phyloP scores from a whole-genome alignment of 2,113 vertebrate genomes.

The Crotalus helleri region DNA sequence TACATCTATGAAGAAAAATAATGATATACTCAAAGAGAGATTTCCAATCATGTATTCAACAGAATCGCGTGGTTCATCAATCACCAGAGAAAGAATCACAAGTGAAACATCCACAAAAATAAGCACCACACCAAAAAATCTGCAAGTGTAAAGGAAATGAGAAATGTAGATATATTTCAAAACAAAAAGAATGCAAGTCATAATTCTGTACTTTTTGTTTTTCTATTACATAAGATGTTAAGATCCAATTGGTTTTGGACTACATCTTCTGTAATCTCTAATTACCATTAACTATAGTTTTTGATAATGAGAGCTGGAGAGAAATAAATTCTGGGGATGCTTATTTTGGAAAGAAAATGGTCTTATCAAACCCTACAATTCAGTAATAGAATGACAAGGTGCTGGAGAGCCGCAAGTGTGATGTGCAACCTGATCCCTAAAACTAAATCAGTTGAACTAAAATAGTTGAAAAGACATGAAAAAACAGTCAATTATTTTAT shows the following conservation, averaged over 20 bases:
- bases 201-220: background rate
- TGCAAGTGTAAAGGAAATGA: constrained; percentile 52
- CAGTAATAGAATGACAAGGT: background rate
- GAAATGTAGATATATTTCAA: background rate
- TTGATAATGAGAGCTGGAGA: background rate
- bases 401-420: background rate
- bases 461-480: background rate
- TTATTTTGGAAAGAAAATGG: background rate
- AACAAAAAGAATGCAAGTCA: background rate
- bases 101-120: constrained; percentile 83
- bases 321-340: background rate
- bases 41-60: constrained; percentile 63
- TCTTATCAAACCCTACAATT: background rate
- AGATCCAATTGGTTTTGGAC: background rate
- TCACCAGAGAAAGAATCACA: constrained; percentile 75
- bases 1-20: constrained; percentile 88
- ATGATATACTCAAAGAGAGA: constrained; percentile 81
- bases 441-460: background rate
- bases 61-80: constrained; percentile 35
- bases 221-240: background rate
- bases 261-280: background rate
- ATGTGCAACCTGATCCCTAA: background rate
- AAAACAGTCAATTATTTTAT: background rate
- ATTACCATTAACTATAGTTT: background rate
- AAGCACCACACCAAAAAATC: constrained; percentile 84